A percentile compares a stretch with the other conserved stretches of the same genome.
Evolutionary conservation across 2,113 vertebrate species (phyloP).

Genomic region (Chelonoidis abingdonii): DNA sequence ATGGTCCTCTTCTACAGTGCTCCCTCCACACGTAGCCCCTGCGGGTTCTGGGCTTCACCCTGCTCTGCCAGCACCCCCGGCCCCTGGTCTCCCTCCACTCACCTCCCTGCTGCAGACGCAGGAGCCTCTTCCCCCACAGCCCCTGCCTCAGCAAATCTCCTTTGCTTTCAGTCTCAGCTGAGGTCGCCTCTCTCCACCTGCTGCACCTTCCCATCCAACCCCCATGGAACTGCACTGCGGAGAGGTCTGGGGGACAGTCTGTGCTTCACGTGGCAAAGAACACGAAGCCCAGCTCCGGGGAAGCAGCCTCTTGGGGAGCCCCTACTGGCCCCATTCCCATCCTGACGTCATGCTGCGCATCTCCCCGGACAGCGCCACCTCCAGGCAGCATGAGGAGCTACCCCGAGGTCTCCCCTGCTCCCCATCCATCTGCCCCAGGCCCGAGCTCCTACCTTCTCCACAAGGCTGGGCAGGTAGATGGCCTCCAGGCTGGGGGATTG

Average conservation of each 20-base stretch:
- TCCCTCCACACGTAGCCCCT: background rate
- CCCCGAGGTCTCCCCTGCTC: background rate
- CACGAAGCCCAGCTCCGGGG: no score
- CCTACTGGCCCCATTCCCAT: background rate
- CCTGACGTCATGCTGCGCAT: background rate
- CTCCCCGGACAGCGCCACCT: no score
- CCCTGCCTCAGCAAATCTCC: background rate
- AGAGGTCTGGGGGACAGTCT: no score
- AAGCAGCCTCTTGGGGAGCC: no score
- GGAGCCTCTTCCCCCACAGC: background rate
- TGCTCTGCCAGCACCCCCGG: no score
- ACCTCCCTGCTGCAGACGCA: no score
- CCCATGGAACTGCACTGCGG: background rate
- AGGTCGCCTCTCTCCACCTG: background rate
- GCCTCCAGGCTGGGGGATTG: slow-evolving; percentile 86
- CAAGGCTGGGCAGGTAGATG: no score
- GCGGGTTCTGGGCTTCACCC: background rate
- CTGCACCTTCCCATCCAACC: no score
- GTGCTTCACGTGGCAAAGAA: no score
- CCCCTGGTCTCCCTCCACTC: no score
- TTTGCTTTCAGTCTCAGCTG: background rate
- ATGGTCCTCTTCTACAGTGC: background rate
- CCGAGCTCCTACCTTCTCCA: no score
- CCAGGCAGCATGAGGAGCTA: background rate
- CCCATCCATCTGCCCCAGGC: no score